Base-by-base conservation (phyloP, 92 coral and sea anemone species). In the Zoanthus gigantus region DNA sequence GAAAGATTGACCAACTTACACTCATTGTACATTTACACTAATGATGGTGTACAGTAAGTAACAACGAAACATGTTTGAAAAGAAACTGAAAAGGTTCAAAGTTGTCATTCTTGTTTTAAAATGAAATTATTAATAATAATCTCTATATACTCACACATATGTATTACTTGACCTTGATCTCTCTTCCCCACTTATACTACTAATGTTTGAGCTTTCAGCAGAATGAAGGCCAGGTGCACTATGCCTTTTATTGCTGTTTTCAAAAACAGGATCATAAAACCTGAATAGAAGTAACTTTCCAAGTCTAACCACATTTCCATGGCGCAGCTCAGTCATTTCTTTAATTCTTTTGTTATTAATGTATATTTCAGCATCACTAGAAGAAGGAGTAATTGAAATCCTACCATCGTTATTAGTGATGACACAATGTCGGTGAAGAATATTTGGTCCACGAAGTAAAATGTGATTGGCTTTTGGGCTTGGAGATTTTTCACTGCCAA, bases 401-500 rank as follows among this genome's bases (percentile, higher is more conserved):
- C 91, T 75, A 0, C 98, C 96, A 85, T 95, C 98, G 92, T 91
- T 93, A 68, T 95, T 95, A 15, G 96, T 95, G 37, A 95, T 88
- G 34, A 95, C 92, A 69, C 98, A 95, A 53, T 95, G 98, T 0
- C 98, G 98, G 0, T 93, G 96, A 1, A 93, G 94, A 34, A 95
- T 85, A 6, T 93, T 94, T 29, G 98, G 91, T 15, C 92, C 96
- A 76, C 75, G 82, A 0, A 95, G 80, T 74, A 89, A 88, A 46
- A 95, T 86, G 54, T 89, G 90, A 54, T 89, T 91, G 11, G 90
- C 94, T 44, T 92, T 92, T 29, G 96, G 91, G 45, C 93, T 89
- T 89, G 94, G 90, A 7, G 93, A 91, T 86, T 90, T 95, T 56
- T 95, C 98, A 66, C 98, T 95, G 30, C 98, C 98, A 6, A 95